phyloP scores from a whole-genome alignment of 2,113 vertebrate species.

The Glaucidium brasilianum region DNA sequence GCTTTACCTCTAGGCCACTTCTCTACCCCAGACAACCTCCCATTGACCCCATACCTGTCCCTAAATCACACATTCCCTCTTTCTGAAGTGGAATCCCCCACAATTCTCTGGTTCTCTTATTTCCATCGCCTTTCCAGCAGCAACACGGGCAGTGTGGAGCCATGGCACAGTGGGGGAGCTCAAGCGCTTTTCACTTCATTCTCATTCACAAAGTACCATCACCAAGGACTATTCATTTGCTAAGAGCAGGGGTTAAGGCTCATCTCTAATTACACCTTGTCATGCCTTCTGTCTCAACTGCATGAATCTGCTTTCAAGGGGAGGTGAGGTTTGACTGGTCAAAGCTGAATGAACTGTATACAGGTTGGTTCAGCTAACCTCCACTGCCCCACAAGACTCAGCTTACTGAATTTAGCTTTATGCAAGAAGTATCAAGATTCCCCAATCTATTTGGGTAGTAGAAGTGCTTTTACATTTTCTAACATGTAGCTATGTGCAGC shows the following conservation, averaged over 20 bases:
- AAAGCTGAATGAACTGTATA: background rate
- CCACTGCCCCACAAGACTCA: background rate
- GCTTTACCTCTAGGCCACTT: background rate
- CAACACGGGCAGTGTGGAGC: background rate
- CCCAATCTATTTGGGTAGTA: background rate
- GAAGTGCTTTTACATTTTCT: background rate
- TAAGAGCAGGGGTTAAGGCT: background rate
- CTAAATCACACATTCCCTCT: background rate
- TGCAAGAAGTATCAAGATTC: background rate
- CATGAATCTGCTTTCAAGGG: background rate
- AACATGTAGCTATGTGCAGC: background rate
- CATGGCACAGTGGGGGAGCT: background rate
- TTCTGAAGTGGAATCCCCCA: background rate
- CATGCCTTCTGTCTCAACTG: background rate
- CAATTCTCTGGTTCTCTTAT: accelerated
- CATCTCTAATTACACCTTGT: background rate
- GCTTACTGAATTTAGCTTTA: background rate
- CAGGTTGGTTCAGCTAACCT: background rate
- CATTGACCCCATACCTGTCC: accelerated
- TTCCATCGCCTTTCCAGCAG: background rate
- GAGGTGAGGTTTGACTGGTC: background rate
- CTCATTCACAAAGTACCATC: background rate
- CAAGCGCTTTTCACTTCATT: background rate
- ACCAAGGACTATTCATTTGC: background rate
- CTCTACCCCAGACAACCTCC: background rate